These are phyloP conservation scores for Phragmatobia fuliginosa DNA, from an alignment of 2,888 invertebrate genomes.

Conservation along the genomic window DNA sequence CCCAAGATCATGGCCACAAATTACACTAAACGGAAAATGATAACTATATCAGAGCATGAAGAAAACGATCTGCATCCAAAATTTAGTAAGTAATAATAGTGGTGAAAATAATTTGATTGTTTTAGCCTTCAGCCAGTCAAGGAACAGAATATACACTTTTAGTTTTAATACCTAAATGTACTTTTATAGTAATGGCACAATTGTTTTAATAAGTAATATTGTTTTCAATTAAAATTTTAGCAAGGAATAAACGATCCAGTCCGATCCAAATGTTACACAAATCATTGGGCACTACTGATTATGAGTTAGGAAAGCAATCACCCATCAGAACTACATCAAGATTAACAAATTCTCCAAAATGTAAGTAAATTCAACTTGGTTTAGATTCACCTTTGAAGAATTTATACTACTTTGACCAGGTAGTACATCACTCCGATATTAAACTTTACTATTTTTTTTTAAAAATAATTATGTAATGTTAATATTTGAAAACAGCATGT, in stretches of 20 bases:
- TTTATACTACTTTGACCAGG: too few relatives aligned
- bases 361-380: not conserved
- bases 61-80: conserved; percentile 65
- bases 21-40: conserved; percentile 70
- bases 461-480: too few relatives aligned
- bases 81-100: conserved; percentile 68
- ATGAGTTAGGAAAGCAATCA: conserved; percentile 54
- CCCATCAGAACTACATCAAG: conserved; percentile 58
- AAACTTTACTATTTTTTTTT: too few relatives aligned
- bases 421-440: too few relatives aligned
- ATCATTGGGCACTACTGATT: conserved; percentile 55
- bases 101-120: too few relatives aligned
- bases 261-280: conserved; percentile 50
- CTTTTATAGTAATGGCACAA: too few relatives aligned
- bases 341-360: conserved; percentile 57
- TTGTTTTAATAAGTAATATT: too few relatives aligned
- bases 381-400: not conserved
- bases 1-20: conserved; percentile 54
- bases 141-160: too few relatives aligned
- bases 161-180: too few relatives aligned
- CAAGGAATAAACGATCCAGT: conserved; percentile 51
- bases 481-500: too few relatives aligned
- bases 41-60: conserved; percentile 74
- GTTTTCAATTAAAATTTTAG: conserved; percentile 41
- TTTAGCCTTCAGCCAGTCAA: not conserved